Evolutionary conservation across 2,113 vertebrate genomes (phyloP).

Genomic region (Lycocorax pyrrhopterus): DNA sequence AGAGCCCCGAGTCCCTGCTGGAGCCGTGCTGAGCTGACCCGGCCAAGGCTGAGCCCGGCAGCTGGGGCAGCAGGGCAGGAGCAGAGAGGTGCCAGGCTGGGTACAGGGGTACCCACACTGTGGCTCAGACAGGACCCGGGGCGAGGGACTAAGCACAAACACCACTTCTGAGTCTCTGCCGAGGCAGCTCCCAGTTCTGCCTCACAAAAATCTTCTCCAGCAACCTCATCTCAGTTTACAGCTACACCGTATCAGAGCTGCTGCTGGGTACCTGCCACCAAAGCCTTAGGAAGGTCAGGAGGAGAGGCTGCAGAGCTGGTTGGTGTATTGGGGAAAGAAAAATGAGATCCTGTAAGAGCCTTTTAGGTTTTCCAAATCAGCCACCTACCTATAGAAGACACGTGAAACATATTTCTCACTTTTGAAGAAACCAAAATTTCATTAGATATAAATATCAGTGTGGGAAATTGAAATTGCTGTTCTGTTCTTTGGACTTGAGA

Average conservation of each 20-base stretch:
- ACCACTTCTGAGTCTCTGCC: neutral
- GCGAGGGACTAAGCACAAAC: rapidly evolving
- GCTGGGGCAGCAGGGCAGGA: neutral
- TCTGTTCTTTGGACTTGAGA: neutral
- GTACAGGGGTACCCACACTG: rapidly evolving
- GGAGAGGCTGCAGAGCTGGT: neutral
- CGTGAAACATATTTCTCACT: neutral
- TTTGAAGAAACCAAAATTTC: neutral
- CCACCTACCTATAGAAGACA: neutral
- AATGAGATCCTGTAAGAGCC: neutral
- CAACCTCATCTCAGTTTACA: neutral
- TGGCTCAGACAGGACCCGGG: rapidly evolving
- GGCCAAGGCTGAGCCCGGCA: neutral
- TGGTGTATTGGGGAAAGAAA: neutral
- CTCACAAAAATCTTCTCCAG: neutral
- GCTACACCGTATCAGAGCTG: rapidly evolving
- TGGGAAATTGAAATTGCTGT: neutral
- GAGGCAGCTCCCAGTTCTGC: neutral
- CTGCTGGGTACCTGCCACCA: neutral
- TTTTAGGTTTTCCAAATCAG: neutral
- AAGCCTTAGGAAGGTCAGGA: neutral
- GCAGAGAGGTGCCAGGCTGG: neutral
- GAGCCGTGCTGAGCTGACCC: rapidly evolving
- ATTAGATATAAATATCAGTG: neutral
- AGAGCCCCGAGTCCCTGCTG: neutral